Evolutionary conservation across 2,797 vertebrate species (phyloP).

Genomic region (Podarcis lilfordi): DNA sequence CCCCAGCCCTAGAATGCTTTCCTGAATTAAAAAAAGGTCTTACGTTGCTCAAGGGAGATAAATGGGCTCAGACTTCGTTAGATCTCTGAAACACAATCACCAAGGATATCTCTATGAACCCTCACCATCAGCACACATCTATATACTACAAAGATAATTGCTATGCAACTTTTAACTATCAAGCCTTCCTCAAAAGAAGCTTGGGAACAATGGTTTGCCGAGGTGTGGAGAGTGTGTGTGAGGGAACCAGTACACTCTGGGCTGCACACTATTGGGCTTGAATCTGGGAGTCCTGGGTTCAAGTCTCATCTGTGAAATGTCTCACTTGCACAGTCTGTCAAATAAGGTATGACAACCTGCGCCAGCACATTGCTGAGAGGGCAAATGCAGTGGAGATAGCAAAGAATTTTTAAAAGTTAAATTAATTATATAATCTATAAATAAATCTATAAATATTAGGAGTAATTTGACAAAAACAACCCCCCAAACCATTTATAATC

Average conservation of each 20-base stretch:
- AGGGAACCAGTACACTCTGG: no score
- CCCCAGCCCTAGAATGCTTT: no score
- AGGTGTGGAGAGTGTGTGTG: no score
- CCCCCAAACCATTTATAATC: not conserved
- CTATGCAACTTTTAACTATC: not conserved
- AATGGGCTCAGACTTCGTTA: not conserved
- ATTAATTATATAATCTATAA: not conserved
- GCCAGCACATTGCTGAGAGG: no score
- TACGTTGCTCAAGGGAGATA: not conserved
- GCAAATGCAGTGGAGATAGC: not conserved
- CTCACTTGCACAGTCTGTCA: no score
- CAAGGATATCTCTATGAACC: not conserved
- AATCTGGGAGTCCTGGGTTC: no score
- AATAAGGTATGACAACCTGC: no score
- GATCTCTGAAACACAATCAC: not conserved
- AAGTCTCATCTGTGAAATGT: no score
- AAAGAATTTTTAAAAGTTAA: not conserved
- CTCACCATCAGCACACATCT: not conserved
- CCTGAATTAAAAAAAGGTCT: no score
- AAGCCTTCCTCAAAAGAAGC: no score
- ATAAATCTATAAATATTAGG: not conserved
- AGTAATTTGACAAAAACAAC: not conserved
- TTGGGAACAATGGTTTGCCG: no score
- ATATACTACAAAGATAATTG: not conserved
- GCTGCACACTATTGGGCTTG: no score